Evolutionary conservation across 2,797 vertebrate species (phyloP), one percentile per base, ranked within the genome.

Genomic region (Phalloptychus januarius): DNA sequence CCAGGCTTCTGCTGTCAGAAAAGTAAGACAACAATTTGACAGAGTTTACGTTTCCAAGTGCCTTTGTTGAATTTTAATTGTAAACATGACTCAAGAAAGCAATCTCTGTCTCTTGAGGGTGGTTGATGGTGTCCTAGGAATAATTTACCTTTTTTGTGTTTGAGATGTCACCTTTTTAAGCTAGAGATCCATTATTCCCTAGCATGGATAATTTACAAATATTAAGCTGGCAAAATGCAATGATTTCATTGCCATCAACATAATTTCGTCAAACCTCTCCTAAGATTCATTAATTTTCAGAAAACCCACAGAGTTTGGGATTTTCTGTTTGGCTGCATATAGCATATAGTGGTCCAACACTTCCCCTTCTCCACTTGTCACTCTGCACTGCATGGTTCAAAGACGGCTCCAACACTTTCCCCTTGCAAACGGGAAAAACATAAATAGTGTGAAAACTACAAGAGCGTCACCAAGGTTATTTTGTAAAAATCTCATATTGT

Each of bases 41-140:
- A 15, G 16, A 25, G 36, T 42, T 20, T 42, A 69, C 25, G 38
- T 69, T 12, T 42, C 65, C 23, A 42, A 69, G 38, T 69, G 36
- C 15, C 15, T 67, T 25, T 40, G 36, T 69, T 69, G 23, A 69
- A 20, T 69, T 25, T 42, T 69, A 69, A 42, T 42, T 40, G 31
- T 52, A 48, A 7, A 40, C 56, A 58, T 31, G 5, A 50, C 58
- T 6, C 61, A 54, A 44, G 42, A 73, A 23, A 25, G 40, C 5
- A 23, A 11, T 38, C 2, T 40, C 54, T 80, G 52, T 78, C 75
- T 25, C 31, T 58, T 33, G 52, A 3, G 18, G 11, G 36, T 75
- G 44, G 36, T 38, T 74, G 3, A 58, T 72, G 76, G 25, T 33
- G 28, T 48, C 36, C 56, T 11, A 72, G 78, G 8, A 74, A 80